Conservation (phyloP, 2,888 invertebrate species). For the Magallana nippona region DNA sequence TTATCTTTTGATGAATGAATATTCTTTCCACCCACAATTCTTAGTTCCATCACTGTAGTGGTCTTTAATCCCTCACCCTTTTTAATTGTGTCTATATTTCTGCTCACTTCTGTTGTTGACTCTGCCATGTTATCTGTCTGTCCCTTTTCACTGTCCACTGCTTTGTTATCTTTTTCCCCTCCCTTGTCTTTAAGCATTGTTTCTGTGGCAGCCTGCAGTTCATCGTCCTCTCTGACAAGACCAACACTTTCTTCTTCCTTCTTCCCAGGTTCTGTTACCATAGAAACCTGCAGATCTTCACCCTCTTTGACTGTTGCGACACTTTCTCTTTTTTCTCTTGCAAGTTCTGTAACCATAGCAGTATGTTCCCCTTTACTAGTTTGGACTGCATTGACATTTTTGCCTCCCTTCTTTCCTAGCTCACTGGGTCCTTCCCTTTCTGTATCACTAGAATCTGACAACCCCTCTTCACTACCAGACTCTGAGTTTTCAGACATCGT, state of each 20-base stretch:
- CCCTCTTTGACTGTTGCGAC: not conserved
- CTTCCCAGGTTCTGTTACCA: too few species aligned
- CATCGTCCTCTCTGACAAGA: not conserved
- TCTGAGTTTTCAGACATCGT: conserved; percentile 18
- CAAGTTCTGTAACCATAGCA: not conserved
- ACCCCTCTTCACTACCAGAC: conserved; percentile 6
- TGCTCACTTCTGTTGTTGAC: not conserved
- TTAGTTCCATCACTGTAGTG: too few species aligned
- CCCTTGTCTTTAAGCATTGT: not conserved
- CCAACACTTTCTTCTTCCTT: not conserved
- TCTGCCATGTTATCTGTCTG: not conserved
- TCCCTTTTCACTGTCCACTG: too few species aligned
- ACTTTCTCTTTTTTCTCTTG: not conserved
- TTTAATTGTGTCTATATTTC: not conserved
- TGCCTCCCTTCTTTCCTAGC: too few species aligned
- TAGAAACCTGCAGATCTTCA: not conserved
- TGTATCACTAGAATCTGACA: conserved; percentile 16
- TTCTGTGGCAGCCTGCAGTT: not conserved
- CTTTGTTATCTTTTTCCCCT: not conserved
- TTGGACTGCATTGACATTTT: too few species aligned
- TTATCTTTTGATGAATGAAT: too few species aligned
- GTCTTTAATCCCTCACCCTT: not conserved
- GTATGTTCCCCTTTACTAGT: too few species aligned
- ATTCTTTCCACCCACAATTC: too few species aligned
- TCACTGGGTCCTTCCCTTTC: not conserved